Evolutionary conservation across 2,888 invertebrate genomes (phyloP), one percentile per base, ranked within the genome.

Genomic region (Eupithecia dodoneata): DNA sequence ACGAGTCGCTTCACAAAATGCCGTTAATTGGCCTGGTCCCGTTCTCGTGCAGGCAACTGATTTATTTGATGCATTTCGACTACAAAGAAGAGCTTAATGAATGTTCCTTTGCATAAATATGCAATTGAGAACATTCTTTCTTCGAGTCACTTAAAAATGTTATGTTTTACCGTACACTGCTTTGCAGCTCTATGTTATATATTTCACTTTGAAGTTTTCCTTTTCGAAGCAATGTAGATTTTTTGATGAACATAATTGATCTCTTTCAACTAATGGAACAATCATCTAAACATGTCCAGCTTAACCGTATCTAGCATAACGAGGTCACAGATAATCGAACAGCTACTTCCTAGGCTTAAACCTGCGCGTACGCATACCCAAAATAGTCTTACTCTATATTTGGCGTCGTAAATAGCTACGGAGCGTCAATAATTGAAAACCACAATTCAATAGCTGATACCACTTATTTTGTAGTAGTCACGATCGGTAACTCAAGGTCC

Each of bases 381-480:
- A 79, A 81, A 76, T 45, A 66, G 75, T 76, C 73, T 76, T 83
- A 81, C 73, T 85, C 82, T 85, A 82, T 83, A 86, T 86, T 85
- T 81, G 80, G 81, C 82, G 81, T 74, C 85, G 80, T 83, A 86
- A 84, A 85, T 83, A 83, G 82, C 79, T 81, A 83, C 79, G 81
- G 79, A 85, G 85, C 87, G 86, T 89, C 83, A 86, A 88, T 91
- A 89, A 91, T 89, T 88, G 89, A 86, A 90, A 89, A 89, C 86
- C 83, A 85, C 86, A 82, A 84, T 86, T 86, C 85, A 85, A 88
- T 85, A 86, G 83, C 81, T 81, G 81, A 84, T 86, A 85, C 83
- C 86, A 85, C 86, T 84, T 85, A 84, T 87, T 86, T 86, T 84
- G 85, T 86, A 79, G 81, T 83, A 86, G 91, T 91, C 92, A 92